Conservation (phyloP, 2,888 invertebrate species). For the Ptychoptera contaminata region DNA sequence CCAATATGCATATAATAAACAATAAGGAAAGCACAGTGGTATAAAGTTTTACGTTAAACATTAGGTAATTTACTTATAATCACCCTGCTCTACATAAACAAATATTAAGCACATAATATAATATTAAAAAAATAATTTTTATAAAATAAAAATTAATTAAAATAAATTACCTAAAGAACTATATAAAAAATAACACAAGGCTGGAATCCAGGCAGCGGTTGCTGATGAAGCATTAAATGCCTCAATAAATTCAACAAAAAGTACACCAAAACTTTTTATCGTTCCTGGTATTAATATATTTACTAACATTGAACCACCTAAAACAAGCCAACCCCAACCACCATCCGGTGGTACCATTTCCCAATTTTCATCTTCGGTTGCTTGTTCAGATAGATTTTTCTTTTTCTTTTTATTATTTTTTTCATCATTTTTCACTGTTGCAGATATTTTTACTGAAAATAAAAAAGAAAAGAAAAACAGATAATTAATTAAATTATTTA, state of each 20-base stretch:
- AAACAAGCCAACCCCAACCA: conserved; percentile 71
- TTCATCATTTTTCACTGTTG: no score
- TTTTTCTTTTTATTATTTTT: no score
- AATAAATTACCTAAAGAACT: conserved; percentile 57
- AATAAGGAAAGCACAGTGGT: no score
- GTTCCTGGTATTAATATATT: conserved; percentile 76
- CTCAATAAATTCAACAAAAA: conserved; percentile 67
- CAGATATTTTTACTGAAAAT: no score
- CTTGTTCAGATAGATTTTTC: not conserved
- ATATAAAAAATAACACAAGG: conserved; percentile 74
- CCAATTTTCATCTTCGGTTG: conserved; percentile 33
- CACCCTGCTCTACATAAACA: no score
- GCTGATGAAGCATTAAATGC: conserved; percentile 58
- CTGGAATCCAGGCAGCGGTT: conserved; percentile 70
- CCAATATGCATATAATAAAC: no score
- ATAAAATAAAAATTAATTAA: not conserved
- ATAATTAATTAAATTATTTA: no score
- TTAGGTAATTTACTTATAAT: no score
- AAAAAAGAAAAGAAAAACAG: no score
- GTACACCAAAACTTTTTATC: conserved; percentile 74
- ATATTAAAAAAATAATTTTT: not conserved
- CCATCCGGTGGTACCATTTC: conserved; percentile 68
- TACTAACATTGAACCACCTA: conserved; percentile 59
- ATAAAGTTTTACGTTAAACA: no score
- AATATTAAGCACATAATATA: no score